Base-by-base conservation (phyloP, 2,113 vertebrate genomes). In the Chrysemys picta region DNA sequence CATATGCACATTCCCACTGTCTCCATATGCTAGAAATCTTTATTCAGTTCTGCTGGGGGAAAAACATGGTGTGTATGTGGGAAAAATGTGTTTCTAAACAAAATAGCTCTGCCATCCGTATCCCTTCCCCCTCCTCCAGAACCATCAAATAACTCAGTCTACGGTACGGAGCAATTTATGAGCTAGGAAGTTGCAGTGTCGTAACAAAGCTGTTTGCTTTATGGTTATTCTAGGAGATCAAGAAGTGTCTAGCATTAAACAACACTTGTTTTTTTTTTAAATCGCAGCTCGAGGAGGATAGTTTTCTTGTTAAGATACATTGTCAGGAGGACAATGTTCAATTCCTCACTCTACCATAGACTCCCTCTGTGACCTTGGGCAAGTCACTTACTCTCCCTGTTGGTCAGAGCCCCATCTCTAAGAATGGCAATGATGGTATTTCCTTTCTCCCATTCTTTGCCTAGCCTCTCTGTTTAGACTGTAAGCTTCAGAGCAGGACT, bases 1-100 rank as follows among this genome's bases (percentile, higher is more conserved):
- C 24, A 42, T 24, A 45, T 21, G 75, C 21, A 6, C 75, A 76
- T 76, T 76, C 75, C 27, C 25, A 14, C 10, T 45, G 24, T 45
- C 22, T 13, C 35, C 12, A 45, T 4, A 4, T 4, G 0, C 27
- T n/a, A 52, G 79, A 80, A 90, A 50, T 75, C 21, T 75, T 62
- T 62, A 42, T 10, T 6, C 19, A 22, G 31, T 27, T 53, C 45
- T 1, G 9, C 47, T 59, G 62, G 72, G 54, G 17, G 19, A 21
- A 21, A 84, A 29, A 1, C 3, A 4, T 2, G 3, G 4, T 21
- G 85, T 0, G 0, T 13, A 19, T 0, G 1, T 6, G 57, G 65
- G 17, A 19, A 50, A 89, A 11, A 24, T 81, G 38, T 82, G 0
- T n/a, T 31, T 35, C 56, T 75, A 88, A 88, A 82, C 59, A 86